Percentiles rank a stretch among this genome's conserved stretches.
phyloP scores from a whole-genome alignment of 2,797 vertebrate species.

The Pseudopleuronectes americanus region DNA sequence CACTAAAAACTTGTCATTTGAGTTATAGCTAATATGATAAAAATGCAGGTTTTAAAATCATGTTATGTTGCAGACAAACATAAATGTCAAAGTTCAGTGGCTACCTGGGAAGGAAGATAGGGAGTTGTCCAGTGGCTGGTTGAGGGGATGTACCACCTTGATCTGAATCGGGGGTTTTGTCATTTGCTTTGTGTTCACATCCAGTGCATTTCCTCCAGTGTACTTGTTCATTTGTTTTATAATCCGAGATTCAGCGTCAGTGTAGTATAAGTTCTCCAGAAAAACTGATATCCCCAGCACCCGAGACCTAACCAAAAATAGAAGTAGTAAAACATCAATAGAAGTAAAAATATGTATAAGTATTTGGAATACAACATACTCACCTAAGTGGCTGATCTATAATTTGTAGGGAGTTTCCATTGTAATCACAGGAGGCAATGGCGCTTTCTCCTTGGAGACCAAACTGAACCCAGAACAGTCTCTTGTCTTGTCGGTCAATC shows the following conservation, averaged over 20 bases:
- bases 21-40: neutral
- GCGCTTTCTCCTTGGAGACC: conserved; percentile 67
- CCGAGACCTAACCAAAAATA: conserved; percentile 73
- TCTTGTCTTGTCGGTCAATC: conserved; percentile 81
- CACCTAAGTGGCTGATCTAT: conserved; percentile 82
- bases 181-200: conserved; percentile 80
- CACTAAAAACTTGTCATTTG: neutral
- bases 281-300: conserved; percentile 86
- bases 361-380: conserved; percentile 25
- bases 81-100: conserved; percentile 5
- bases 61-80: neutral
- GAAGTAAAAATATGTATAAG: neutral
- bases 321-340: neutral
- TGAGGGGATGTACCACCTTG: conserved; percentile 86
- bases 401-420: conserved; percentile 80
- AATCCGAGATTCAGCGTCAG: conserved; percentile 77
- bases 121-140: conserved; percentile 77
- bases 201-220: conserved; percentile 80
- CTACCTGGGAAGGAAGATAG: conserved; percentile 67
- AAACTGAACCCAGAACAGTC: conserved; percentile 91
- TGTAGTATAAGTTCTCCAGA: conserved; percentile 87
- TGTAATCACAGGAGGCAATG: conserved; percentile 89
- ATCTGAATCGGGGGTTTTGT: conserved; percentile 79
- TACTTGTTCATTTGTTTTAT: conserved; percentile 89
- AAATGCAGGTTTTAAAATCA: neutral